Base-by-base conservation (phyloP, 2,888 invertebrate genomes). In the Keiferia lycopersicella region DNA sequence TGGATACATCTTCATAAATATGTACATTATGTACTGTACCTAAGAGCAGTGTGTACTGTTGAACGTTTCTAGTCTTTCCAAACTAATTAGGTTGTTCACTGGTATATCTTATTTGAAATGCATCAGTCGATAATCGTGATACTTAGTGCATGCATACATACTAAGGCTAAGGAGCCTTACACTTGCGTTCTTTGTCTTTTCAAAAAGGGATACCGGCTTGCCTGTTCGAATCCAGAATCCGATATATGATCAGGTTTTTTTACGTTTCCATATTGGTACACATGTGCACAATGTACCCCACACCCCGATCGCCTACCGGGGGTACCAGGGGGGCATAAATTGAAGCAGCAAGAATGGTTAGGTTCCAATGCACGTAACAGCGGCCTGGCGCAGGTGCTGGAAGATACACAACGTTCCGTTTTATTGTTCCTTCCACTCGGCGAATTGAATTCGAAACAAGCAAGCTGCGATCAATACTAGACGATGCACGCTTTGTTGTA, bases 381-480 rank as follows among this genome's bases (percentile, higher is more conserved):
- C 71, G 82, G 79, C 91, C 69, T 74, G 81, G 72, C 82, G 79
- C 91, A 91, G 89, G 90, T 89, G 89, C 82, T 69, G 68, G 67
- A 71, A 86, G 85, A 87, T 85, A 89, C 83, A 81, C 79, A 79
- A 76, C 77, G 77, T 45, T 80, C 75, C 73, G 82, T 89, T 90
- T 90, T 90, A 90, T 90, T 89, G 88, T 91, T 88, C 83, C 83
- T 82, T 81, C 86, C 90, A 89, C 90, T 91, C 82, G 84, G 86
- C 82, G 90, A 88, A 91, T 90, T 91, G 91, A 91, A 91, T 91
- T 89, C 86, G 82, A 88, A 90, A 87, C 83, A 86, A 83, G 83
- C 76, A 71, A 74, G 75, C 73, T 66, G 63, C 78, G 86, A 87
- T 88, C 88, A 76, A 89, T 89, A 83, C 75, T 69, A 69, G 73